phyloP scores from a whole-genome alignment of 2,888 invertebrate species.

The Chalcis sispes region DNA sequence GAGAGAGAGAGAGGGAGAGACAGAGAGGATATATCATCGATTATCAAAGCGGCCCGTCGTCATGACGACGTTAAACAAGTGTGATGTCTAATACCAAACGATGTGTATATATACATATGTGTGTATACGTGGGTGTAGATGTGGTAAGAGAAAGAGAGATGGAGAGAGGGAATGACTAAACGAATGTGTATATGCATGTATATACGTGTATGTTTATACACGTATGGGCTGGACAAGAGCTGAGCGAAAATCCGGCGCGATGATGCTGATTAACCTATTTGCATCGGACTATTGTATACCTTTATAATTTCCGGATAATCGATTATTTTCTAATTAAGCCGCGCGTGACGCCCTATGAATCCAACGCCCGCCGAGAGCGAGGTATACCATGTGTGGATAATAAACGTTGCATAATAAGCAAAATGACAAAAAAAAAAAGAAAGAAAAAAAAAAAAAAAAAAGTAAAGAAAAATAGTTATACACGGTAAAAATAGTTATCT shows the following conservation, averaged over 20 bases:
- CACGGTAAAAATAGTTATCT: too few species aligned
- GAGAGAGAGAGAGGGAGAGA: neutral
- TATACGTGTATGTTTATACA: neutral
- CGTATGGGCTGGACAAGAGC: neutral
- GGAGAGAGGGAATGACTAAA: too few species aligned
- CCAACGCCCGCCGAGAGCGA: too few species aligned
- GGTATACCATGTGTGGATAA: too few species aligned
- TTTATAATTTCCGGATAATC: constrained; percentile 28
- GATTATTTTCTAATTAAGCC: constrained; percentile 41
- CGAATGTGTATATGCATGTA: neutral
- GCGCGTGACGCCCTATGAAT: too few species aligned
- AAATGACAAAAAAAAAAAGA: too few species aligned
- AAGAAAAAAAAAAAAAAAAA: too few species aligned
- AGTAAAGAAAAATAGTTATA: too few species aligned
- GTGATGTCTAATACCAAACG: constrained; percentile 29
- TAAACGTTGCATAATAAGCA: too few species aligned
- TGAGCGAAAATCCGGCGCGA: neutral
- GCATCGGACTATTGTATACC: constrained; percentile 6
- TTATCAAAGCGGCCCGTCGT: constrained; percentile 49
- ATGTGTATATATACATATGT: neutral
- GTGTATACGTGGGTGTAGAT: neutral
- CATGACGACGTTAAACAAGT: constrained; percentile 44
- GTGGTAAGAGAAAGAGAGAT: too few species aligned
- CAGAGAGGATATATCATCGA: constrained; percentile 39
- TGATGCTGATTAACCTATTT: constrained; percentile 44